Percentiles rank a stretch among this genome's conserved stretches.
phyloP scores from a whole-genome alignment of 2,888 invertebrate species.

The Nezara viridula region DNA sequence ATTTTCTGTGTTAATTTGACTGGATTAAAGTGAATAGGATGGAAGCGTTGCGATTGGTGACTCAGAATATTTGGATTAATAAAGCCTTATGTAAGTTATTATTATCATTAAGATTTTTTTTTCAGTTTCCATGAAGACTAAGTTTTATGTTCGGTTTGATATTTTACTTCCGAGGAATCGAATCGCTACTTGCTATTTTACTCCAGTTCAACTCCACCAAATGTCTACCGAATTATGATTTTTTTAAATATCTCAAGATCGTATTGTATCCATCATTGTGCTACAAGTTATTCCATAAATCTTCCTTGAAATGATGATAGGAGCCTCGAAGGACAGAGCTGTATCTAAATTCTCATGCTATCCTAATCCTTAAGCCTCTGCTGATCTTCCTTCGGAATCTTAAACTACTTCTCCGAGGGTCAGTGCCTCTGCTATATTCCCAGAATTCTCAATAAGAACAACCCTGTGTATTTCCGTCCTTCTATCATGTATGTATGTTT shows the following conservation, averaged over 20 bases:
- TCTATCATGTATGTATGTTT: neutral
- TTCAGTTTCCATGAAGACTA: too few species aligned
- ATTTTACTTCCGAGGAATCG: too few species aligned
- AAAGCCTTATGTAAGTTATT: too few species aligned
- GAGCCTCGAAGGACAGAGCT: neutral
- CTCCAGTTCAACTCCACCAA: too few species aligned
- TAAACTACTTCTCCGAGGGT: slow-evolving; percentile 1
- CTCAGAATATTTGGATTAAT: too few species aligned
- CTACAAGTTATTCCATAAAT: neutral
- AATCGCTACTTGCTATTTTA: too few species aligned
- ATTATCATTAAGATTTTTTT: too few species aligned
- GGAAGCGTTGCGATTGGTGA: too few species aligned
- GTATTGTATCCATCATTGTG: neutral
- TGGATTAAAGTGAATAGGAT: too few species aligned
- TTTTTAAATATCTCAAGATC: neutral
- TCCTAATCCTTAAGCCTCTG: neutral
- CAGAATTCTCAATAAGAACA: slow-evolving; percentile 7
- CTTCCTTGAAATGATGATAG: neutral
- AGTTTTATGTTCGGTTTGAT: too few species aligned
- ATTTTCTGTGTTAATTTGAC: too few species aligned
- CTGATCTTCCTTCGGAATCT: neutral
- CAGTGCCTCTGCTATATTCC: neutral
- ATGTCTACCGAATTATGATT: too few species aligned
- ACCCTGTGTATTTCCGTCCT: neutral
- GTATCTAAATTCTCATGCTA: neutral